Base-by-base conservation (phyloP, 2,888 invertebrate genomes). In the Chrysolina oricalcia region DNA sequence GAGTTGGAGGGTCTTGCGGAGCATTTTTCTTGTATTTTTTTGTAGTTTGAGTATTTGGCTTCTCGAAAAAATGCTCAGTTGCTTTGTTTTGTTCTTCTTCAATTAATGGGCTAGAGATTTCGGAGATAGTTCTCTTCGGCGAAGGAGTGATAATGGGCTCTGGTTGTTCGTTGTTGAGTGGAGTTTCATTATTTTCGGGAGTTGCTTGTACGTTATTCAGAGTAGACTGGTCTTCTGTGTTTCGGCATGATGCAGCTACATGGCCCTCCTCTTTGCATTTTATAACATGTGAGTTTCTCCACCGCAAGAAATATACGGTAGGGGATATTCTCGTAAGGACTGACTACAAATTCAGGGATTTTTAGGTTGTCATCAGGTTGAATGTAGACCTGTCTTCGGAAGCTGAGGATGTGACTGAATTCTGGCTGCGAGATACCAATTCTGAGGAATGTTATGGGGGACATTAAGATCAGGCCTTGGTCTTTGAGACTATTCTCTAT, bases 191-290 rank as follows among this genome's bases (percentile, higher is more conserved):
- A 13, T 8, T 43, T 43, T 43, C 43, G 5, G 27, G 2, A 27
- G 27, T 27, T 43, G 13, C 15, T n/a, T 48, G 13, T 15, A 13
- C 48, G 6, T 19, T 21, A 9, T 2, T 1, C 23, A 21, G 9
- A 59, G 23, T 59, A 59, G 59, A 21, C 10, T 59, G 19, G 9
- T 10, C 21, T 13, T 59, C 23, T 11, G 21, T 27, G 9, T 21
- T 19, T 21, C 1, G 59, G 23, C 17, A 27, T n/a, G 21, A 27
- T 9, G 23, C 21, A 6, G 79, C 70, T 13, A 78, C 75, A 65
- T 82, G 80, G 1, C 81, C 82, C 41, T 64, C 17, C 63, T 76
- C 62, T 70, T 79, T 82, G 53, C 82, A 82, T 10, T 74, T n/a
- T 68, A 48, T 75, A 81, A 66, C 81, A 83, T 21, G 41, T 59